Conservation (phyloP, 2,888 invertebrate species). For the Sepioteuthis lessoniana region DNA sequence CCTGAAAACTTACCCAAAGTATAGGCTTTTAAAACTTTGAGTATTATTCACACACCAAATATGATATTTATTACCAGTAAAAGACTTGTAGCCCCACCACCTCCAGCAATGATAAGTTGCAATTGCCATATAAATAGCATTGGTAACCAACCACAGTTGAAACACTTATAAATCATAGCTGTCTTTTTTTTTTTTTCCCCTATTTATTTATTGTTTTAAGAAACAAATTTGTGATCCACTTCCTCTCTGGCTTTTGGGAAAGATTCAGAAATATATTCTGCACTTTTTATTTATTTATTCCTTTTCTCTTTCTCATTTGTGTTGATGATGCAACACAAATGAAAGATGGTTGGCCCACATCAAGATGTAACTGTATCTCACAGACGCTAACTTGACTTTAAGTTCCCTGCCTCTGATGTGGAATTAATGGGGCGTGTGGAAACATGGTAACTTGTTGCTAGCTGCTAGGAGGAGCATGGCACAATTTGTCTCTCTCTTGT, state of each 20-base stretch:
- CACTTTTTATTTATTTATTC: background rate
- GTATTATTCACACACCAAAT: no score
- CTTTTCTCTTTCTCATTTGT: background rate
- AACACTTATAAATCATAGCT: background rate
- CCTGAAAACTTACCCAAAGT: no score
- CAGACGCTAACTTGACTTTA: conserved; percentile 17
- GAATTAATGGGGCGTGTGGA: conserved; percentile 33
- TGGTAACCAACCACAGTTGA: background rate
- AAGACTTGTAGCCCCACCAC: no score
- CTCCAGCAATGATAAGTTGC: no score
- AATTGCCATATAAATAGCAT: background rate
- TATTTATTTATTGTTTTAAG: background rate
- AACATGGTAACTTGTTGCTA: conserved; percentile 8
- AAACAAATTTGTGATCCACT: background rate
- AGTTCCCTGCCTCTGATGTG: conserved; percentile 33
- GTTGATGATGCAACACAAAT: background rate
- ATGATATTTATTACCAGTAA: no score
- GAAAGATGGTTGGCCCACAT: background rate
- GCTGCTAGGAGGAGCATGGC: background rate
- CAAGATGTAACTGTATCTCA: background rate
- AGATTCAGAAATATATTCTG: background rate
- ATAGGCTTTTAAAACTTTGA: no score
- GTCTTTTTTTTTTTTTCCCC: background rate
- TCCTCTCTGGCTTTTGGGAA: background rate
- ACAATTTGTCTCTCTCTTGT: background rate